Base-by-base conservation (phyloP, 2,888 invertebrate genomes). In the Zygogramma bicolorata region DNA sequence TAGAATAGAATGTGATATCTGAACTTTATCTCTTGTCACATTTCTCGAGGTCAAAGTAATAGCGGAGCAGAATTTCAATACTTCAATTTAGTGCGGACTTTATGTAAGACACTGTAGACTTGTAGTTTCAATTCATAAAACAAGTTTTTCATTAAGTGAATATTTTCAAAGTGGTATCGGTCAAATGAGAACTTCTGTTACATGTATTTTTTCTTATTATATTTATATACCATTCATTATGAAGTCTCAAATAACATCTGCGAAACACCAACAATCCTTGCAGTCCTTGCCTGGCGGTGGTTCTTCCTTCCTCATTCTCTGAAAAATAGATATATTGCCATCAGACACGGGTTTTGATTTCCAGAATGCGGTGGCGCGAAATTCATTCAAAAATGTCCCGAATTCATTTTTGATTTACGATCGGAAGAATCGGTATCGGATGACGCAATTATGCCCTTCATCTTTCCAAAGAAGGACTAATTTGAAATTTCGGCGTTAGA, bases 281-380 rank as follows among this genome's bases (percentile, higher is more conserved):
- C 7, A 20, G 18, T 20, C 8, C 46, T 25, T 25, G 13, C 25
- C 13, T 7, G 53, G 7, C 53, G n/a, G 10, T n/a, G 27, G 29
- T 60, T 49, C 31, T 53, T 42, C 58, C 46, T 67, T 67, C 67
- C 67, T 63, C 27, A 67, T 67, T 71, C 67, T 40, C 67, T 61
- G 57, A 34, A 53, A 38, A 57, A 59, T 59, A 68, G 74, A 77
- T 77, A 69, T 74, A 75, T 70, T 40, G 72, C 27, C 31, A 58
- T 46, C 22, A 70, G 78, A 76, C 70, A 75, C 76, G 76, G 75
- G 69, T 75, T 72, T 69, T 74, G 68, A 49, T 66, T 70, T 73
- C 75, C 46, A 74, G 77, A 78, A 79, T 79, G 75, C 71, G 65
- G 66, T 75, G 69, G 76, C 79, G 77, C 79, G 63, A 79, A 79